These are phyloP conservation scores for Mormyrus proboscirostris DNA, from an alignment of 2,797 vertebrate genomes.

Conservation along the genomic window DNA sequence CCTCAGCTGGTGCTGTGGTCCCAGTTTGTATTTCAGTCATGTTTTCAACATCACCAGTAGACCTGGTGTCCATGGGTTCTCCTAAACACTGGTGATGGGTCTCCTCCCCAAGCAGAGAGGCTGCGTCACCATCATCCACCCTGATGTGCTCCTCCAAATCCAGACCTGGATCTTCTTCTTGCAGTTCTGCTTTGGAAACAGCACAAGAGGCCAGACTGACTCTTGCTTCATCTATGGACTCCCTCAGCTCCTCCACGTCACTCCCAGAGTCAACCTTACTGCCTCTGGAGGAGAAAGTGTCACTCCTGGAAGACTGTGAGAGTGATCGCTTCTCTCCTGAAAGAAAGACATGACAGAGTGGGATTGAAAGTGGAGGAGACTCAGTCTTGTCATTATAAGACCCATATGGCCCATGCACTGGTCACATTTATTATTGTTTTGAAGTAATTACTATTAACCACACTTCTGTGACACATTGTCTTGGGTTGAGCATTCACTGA, in stretches of 20 bases:
- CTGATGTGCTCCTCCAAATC: conserved; percentile 2
- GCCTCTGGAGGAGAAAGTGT: conserved; percentile 52
- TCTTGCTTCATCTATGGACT: neutral
- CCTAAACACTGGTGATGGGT: conserved; percentile 16
- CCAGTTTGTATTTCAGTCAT: conserved; percentile 17
- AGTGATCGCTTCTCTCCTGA: conserved; percentile 41
- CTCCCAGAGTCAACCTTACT: conserved; percentile 47
- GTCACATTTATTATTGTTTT: neutral
- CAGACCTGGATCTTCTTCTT: neutral
- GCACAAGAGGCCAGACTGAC: conserved; percentile 17
- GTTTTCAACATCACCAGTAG: conserved; percentile 16
- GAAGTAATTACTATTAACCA: neutral
- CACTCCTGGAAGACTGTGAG: conserved; percentile 51
- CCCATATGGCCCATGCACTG: neutral
- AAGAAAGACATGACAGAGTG: conserved; percentile 4
- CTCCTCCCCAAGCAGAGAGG: conserved; percentile 24
- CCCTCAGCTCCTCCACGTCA: neutral
- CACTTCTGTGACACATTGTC: neutral
- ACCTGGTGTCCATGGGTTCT: conserved; percentile 28
- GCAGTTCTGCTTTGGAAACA: neutral
- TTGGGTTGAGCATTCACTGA: neutral
- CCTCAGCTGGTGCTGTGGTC: conserved; percentile 16
- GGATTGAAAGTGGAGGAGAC: neutral
- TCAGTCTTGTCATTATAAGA: neutral
- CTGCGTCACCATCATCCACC: conserved; percentile 33